phyloP scores from a whole-genome alignment of 2,888 invertebrate genomes.

The Drosophila meridionalis region DNA sequence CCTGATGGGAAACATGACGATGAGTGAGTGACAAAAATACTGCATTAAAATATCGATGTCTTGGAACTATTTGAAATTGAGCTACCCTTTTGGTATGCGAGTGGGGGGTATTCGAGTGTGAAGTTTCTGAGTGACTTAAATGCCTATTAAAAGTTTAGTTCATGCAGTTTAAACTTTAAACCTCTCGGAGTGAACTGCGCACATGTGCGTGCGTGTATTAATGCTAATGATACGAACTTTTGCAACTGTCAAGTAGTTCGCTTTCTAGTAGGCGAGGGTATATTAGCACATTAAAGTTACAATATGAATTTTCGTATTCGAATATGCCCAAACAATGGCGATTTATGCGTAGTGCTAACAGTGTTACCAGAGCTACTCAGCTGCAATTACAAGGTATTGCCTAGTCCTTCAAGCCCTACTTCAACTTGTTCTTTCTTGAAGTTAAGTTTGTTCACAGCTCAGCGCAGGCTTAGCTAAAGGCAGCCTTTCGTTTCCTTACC shows the following conservation, averaged over 20 bases:
- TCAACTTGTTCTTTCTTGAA: slow-evolving; percentile 13
- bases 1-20: not conserved
- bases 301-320: too few species aligned
- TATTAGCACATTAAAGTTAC: not conserved
- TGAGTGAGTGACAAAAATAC: not conserved
- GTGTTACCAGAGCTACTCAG: not conserved
- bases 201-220: slow-evolving; percentile 19
- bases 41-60: slow-evolving; percentile 2
- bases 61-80: not conserved
- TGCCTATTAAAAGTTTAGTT: slow-evolving; percentile 60
- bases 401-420: not conserved
- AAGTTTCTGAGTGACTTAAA: slow-evolving; percentile 27
- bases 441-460: slow-evolving; percentile 20
- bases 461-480: slow-evolving; percentile 9
- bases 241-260: slow-evolving; percentile 2
- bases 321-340: too few species aligned
- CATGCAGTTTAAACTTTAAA: slow-evolving; percentile 25
- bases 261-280: not conserved
- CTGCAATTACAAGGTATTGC: not conserved
- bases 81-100: not conserved
- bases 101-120: slow-evolving; percentile 17
- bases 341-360: not conserved
- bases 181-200: slow-evolving; percentile 10
- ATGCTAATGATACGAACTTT: slow-evolving; percentile 25
- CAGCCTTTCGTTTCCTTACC: not conserved